Evolutionary conservation across 1,140 invertebrate genomes (phyloP), one percentile per base, ranked within the genome.

Genomic region (Nomia melanderi): DNA sequence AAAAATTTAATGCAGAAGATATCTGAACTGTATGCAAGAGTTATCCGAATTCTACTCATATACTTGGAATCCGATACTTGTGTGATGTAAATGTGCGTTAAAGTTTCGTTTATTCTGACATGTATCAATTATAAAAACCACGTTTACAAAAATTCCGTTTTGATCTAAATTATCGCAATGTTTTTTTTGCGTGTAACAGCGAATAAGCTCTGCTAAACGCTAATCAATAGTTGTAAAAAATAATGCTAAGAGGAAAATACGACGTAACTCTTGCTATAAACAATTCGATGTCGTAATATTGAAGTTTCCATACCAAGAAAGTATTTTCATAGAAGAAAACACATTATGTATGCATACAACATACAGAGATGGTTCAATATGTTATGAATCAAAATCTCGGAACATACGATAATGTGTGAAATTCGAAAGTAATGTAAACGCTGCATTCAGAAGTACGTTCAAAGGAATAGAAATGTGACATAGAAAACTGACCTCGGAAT

Each of bases 401-500:
- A 50, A 78, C 5, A 59, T 67, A 77, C 36, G 27, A 31, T 65
- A 64, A 70, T 29, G 14, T 64, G 72, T 41, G 47, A 56, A 64
- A 31, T 66, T 77, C 11, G 39, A 80, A 80, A 82, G 14, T 57
- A 78, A 78, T 79, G 64, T 41, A 57, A 76, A 77, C 60, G 66
- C 63, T 67, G 54, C 39, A 27, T 79, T 77, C 33, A 74, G 50
- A 70, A 71, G 78, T 75, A 82, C 79, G 67, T 77, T 91, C 90
- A 92, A 84, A 92, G 89, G 84, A 92, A 92, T 85, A 92, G 84
- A 79, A 92, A 92, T 88, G 91, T 92, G 84, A 92, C 88, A 79
- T 92, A 92, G 86, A 92, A 92, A 91, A 92, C 91, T 92, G 85
- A 92, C 91, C 91, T 92, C 90, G 83, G 83, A 90, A 88, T 89